phyloP scores from a whole-genome alignment of 2,113 vertebrate species.

The Zosterops borbonicus region DNA sequence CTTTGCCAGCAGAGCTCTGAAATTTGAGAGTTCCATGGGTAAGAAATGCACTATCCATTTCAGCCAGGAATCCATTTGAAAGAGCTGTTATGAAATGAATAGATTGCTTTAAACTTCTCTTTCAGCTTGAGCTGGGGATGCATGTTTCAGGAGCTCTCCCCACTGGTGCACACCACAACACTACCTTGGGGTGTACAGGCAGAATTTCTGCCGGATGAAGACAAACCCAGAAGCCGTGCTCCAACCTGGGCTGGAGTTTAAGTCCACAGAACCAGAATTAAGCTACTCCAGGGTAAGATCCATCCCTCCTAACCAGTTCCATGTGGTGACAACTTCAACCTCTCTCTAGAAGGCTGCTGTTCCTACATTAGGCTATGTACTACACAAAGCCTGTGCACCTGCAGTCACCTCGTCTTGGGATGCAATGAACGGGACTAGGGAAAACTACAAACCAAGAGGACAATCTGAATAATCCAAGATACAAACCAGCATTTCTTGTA shows the following conservation, averaged over 20 bases:
- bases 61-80: neutral
- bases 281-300: neutral
- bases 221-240: neutral
- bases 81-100: neutral
- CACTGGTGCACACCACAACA: neutral
- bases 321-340: accelerated
- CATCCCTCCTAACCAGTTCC: neutral
- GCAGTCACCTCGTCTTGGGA: neutral
- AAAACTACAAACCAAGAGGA: neutral
- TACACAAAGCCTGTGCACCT: accelerated
- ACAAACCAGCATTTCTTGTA: neutral
- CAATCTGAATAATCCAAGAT: neutral
- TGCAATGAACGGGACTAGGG: neutral
- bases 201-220: neutral
- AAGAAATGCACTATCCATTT: neutral
- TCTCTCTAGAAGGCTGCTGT: neutral
- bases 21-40: neutral
- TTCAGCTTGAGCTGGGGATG: neutral
- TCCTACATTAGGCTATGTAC: neutral
- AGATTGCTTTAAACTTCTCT: neutral
- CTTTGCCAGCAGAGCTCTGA: neutral
- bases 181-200: accelerated
- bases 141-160: neutral
- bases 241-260: accelerated
- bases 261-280: neutral